Conservation (phyloP, 2,888 invertebrate genomes). For the Xanthia icteritia region DNA sequence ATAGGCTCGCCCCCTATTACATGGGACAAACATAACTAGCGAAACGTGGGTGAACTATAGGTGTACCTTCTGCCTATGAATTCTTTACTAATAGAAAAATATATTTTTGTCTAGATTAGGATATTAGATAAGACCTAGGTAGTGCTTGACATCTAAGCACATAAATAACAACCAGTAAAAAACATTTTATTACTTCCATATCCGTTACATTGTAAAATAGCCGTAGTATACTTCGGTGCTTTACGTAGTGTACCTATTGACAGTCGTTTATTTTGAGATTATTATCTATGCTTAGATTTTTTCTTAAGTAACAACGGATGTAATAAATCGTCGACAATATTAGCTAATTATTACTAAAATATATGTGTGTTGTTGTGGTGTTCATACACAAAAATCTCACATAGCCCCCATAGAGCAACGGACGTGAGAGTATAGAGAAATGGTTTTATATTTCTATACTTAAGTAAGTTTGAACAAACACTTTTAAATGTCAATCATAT, state of each 20-base stretch:
- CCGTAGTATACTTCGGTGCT: too few species aligned
- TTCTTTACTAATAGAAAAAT: too few species aligned
- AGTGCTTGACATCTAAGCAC: neutral
- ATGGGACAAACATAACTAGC: too few species aligned
- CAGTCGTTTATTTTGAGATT: conserved; percentile 4
- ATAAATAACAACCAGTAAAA: neutral
- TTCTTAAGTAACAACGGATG: neutral
- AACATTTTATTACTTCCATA: conserved; percentile 7
- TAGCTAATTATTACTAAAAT: neutral
- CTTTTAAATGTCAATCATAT: too few species aligned
- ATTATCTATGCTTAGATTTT: neutral
- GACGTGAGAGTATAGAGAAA: neutral
- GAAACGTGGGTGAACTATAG: too few species aligned
- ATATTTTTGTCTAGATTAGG: too few species aligned
- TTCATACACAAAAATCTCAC: neutral
- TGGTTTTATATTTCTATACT: too few species aligned
- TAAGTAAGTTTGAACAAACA: too few species aligned
- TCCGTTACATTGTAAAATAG: conserved; percentile 24
- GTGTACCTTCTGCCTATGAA: too few species aligned
- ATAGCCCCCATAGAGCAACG: neutral
- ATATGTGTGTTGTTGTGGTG: neutral
- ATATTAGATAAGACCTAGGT: too few species aligned
- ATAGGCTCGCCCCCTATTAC: too few species aligned
- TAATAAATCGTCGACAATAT: neutral
- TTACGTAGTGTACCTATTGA: neutral